Evolutionary conservation across 2,888 invertebrate species (phyloP).

Genomic region (Sympetrum striolatum): DNA sequence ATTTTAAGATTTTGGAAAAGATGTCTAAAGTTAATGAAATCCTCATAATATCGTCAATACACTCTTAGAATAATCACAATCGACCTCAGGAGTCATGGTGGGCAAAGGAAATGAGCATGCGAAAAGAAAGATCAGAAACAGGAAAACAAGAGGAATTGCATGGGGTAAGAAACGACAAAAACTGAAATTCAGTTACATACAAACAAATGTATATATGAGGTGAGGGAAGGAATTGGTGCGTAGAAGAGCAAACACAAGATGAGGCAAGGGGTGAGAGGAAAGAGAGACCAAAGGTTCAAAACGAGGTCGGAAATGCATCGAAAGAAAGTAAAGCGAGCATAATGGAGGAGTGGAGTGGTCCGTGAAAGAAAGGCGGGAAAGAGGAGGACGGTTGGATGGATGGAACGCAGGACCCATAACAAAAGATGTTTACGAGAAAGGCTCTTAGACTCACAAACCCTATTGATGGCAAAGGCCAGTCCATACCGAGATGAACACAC

Average conservation of each 20-base stretch:
- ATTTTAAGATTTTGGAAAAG: too few species aligned
- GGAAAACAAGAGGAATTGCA: not conserved
- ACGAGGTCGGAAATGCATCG: too few species aligned
- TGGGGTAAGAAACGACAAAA: not conserved
- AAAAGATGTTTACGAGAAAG: not conserved
- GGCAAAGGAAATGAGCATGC: not conserved
- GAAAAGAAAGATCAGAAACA: not conserved
- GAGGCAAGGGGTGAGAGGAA: too few species aligned
- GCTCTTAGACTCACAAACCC: not conserved
- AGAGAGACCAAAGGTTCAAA: too few species aligned
- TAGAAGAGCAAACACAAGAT: not conserved
- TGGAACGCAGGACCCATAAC: not conserved
- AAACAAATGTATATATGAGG: not conserved
- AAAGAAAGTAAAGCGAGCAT: too few species aligned
- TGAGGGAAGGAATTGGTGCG: not conserved
- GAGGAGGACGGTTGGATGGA: not conserved
- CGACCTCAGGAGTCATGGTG: too few species aligned
- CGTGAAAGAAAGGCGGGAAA: not conserved
- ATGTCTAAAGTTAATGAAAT: too few species aligned
- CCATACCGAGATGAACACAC: not conserved
- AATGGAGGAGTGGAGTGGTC: too few species aligned
- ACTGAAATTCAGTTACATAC: too few species aligned
- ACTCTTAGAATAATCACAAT: not conserved
- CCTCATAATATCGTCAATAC: too few species aligned
- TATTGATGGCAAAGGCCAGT: not conserved